Evolutionary conservation across 2,888 invertebrate species (phyloP), one percentile per base, ranked within the genome.

Genomic region (Cyaniris semiargus): DNA sequence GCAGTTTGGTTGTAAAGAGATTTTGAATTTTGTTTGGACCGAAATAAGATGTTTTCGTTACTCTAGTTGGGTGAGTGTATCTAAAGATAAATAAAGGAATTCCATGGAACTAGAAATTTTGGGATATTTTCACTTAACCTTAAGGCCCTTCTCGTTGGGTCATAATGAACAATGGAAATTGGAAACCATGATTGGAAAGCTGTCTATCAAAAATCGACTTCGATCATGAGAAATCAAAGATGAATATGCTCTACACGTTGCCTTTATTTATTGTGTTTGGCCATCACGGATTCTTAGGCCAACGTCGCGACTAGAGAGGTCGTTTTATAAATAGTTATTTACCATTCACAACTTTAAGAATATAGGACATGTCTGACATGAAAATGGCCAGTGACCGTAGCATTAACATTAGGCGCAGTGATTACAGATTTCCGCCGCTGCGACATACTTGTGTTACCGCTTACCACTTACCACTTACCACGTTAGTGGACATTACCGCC

Each of bases 371-470:
- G 15, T 13, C 1, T 27, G 18, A 27, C 27, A 27, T 18, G 23
- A 66, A 66, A 27, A 66, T 27, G 4, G 23, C 27, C 66, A 66
- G 27, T 15, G 66, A 66, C 27, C 15, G 18, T 66, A 27, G 66
- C 27, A 3, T 13, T 60, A 27, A 27, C 66, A 66, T 66, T 31
- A 66, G 15, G 6, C 66, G 15, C 66, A 66, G 27, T 31, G 27
- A 66, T 66, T 66, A 66, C 66, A 27, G 27, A 66, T 66, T 66
- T 66, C 66, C 66, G 66, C 27, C 31, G 66, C 66, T 66, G 66
- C 27, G 23, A 60, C 60, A 23, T 4, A 13, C 60, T 60, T 60
- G 21, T 58, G n/a, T 31, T 1, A 21, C 23, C 44, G 44, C 44
- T 44, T 44, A 15, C 23, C 60, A 31, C 44, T 44, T 44, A 15